Conservation (phyloP, 2,888 invertebrate species). For the Apamea anceps region DNA sequence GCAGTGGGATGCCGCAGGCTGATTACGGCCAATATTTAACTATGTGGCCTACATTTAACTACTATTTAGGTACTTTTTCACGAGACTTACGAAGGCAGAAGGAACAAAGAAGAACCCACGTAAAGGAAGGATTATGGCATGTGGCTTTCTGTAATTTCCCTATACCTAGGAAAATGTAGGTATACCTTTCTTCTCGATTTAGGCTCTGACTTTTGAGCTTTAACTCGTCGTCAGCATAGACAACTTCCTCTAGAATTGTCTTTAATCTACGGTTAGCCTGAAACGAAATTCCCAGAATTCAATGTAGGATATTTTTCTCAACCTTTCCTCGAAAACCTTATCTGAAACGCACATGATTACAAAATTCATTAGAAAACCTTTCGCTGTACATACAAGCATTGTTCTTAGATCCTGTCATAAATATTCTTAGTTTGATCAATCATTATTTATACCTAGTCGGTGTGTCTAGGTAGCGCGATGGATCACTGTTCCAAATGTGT, state of each 20-base stretch:
- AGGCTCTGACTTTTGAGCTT: background rate
- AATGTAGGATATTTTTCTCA: slow-evolving; percentile 24
- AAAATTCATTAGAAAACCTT: slow-evolving; percentile 21
- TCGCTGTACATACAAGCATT: background rate
- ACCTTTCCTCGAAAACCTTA: slow-evolving; percentile 13
- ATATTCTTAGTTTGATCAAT: slow-evolving; percentile 29
- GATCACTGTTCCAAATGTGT: slow-evolving; percentile 31
- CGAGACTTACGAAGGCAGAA: background rate
- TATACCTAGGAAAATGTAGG: background rate
- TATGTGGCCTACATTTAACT: background rate
- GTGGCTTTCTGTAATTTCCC: background rate
- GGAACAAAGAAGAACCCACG: background rate
- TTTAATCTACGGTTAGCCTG: background rate
- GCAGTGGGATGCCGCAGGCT: background rate
- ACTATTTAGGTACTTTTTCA: background rate
- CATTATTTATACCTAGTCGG: slow-evolving; percentile 4
- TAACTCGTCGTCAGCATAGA: background rate
- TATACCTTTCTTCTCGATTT: background rate
- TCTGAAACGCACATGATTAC: background rate
- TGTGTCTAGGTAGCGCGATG: slow-evolving; percentile 17
- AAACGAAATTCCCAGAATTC: slow-evolving; percentile 19
- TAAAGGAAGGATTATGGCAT: background rate
- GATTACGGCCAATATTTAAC: background rate
- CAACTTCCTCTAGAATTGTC: background rate
- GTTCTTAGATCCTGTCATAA: slow-evolving; percentile 21